A percentile compares a stretch with the other conserved stretches of the same genome.
These are phyloP conservation scores for Coregonus suidteri DNA, from an alignment of 2,797 vertebrate species.

Conservation along the genomic window DNA sequence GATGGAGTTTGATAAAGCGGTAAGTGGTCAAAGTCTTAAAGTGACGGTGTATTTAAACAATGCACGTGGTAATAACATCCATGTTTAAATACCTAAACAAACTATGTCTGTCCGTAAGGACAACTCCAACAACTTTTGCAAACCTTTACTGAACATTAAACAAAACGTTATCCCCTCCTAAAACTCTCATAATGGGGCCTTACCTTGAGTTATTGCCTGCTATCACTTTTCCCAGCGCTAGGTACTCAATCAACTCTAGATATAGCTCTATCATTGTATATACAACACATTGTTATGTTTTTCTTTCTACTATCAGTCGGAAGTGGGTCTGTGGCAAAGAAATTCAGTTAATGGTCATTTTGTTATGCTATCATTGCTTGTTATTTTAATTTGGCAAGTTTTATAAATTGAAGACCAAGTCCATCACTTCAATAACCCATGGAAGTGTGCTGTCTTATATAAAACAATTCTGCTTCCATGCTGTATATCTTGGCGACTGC, in stretches of 20 bases:
- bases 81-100: slow-evolving; percentile 62
- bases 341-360: background rate
- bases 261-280: background rate
- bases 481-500: slow-evolving; percentile 20
- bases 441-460: slow-evolving; percentile 37
- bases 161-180: slow-evolving; percentile 22
- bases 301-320: background rate
- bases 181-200: slow-evolving; percentile 25
- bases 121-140: slow-evolving; percentile 21
- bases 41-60: slow-evolving; percentile 60
- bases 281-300: background rate
- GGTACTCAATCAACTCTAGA: background rate
- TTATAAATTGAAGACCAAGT: background rate
- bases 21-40: slow-evolving; percentile 87
- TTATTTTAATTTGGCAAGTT: slow-evolving; percentile 6
- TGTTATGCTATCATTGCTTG: slow-evolving; percentile 11
- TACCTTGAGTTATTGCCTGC: background rate
- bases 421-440: slow-evolving; percentile 14
- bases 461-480: slow-evolving; percentile 29
- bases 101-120: slow-evolving; percentile 54
- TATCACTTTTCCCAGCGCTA: background rate
- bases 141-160: slow-evolving; percentile 9
- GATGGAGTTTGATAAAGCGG: slow-evolving; percentile 99
- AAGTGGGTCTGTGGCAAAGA: background rate
- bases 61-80: slow-evolving; percentile 78